phyloP scores from a whole-genome alignment of 2,113 vertebrate genomes.

The Gambusia holbrooki region DNA sequence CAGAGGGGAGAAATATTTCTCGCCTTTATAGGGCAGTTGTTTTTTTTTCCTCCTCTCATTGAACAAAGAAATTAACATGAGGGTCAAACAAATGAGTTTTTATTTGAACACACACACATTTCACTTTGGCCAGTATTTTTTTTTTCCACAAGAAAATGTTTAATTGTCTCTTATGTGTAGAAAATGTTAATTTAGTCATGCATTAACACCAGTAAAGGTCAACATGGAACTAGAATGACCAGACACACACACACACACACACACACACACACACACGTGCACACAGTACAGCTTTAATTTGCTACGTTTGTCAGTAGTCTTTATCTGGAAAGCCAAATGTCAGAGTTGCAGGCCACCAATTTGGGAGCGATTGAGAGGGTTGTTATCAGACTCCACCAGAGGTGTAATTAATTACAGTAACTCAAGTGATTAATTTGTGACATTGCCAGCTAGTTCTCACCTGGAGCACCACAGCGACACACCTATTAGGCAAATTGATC shows the following conservation, averaged over 20 bases:
- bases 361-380: conserved; percentile 54
- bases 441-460: conserved; percentile 68
- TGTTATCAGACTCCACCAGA: conserved; percentile 65
- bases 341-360: conserved; percentile 64
- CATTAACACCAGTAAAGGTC: neutral
- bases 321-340: conserved; percentile 62
- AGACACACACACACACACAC: neutral
- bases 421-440: conserved; percentile 72
- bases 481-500: conserved; percentile 73
- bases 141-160: neutral
- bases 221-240: neutral
- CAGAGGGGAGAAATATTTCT: conserved; percentile 43
- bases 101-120: neutral
- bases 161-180: neutral
- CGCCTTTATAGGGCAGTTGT: neutral
- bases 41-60: no score
- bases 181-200: neutral
- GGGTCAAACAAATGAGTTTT: neutral
- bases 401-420: conserved; percentile 72
- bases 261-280: neutral
- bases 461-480: conserved; percentile 66
- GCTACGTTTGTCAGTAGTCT: conserved; percentile 33
- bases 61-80: neutral
- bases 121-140: neutral
- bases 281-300: neutral